Evolutionary conservation across 64 coral and sea anemone genomes (phyloP).

Genomic region (Actinia tenebrosa): DNA sequence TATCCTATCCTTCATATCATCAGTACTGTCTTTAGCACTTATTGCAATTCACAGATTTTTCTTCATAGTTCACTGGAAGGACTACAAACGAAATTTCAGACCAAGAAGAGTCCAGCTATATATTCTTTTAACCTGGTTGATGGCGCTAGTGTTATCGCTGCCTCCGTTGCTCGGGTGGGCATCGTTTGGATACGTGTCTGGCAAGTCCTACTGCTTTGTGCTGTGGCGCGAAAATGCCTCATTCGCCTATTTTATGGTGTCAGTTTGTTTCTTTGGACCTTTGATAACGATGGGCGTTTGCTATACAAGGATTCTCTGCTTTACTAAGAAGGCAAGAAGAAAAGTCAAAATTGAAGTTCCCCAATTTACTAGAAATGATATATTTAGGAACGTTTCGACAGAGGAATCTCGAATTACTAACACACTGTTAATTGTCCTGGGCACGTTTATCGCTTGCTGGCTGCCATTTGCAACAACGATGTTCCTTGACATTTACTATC

Average conservation of each 20-base stretch:
- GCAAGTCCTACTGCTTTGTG: slow-evolving; percentile 65
- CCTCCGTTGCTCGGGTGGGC: slow-evolving; percentile 80
- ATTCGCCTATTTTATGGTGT: slow-evolving; percentile 67
- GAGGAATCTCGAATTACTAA: slow-evolving; percentile 46
- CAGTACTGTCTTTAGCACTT: slow-evolving; percentile 74
- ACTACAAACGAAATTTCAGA: slow-evolving; percentile 41
- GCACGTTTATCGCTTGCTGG: slow-evolving; percentile 36
- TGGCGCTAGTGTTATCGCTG: slow-evolving; percentile 44
- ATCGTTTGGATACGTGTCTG: slow-evolving; percentile 49
- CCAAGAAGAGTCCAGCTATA: slow-evolving; percentile 26
- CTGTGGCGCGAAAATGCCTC: slow-evolving; percentile 32
- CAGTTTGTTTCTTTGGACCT: slow-evolving; percentile 55
- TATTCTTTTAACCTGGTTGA: slow-evolving; percentile 46
- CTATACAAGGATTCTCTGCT: slow-evolving; percentile 45
- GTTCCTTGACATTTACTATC: slow-evolving; percentile 43
- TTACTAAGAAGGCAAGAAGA: slow-evolving; percentile 24
- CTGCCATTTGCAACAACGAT: slow-evolving; percentile 44
- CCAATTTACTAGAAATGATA: neutral
- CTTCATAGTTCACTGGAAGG: slow-evolving; percentile 78
- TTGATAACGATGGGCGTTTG: slow-evolving; percentile 36
- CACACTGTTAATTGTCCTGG: slow-evolving; percentile 44
- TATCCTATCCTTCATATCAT: slow-evolving; percentile 85
- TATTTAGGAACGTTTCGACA: neutral
- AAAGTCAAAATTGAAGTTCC: neutral
- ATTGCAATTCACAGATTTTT: slow-evolving; percentile 82